A percentile compares a stretch with the other conserved stretches of the same genome.
Evolutionary conservation across 2,888 invertebrate genomes (phyloP).

Genomic region (Entomobrya proxima): DNA sequence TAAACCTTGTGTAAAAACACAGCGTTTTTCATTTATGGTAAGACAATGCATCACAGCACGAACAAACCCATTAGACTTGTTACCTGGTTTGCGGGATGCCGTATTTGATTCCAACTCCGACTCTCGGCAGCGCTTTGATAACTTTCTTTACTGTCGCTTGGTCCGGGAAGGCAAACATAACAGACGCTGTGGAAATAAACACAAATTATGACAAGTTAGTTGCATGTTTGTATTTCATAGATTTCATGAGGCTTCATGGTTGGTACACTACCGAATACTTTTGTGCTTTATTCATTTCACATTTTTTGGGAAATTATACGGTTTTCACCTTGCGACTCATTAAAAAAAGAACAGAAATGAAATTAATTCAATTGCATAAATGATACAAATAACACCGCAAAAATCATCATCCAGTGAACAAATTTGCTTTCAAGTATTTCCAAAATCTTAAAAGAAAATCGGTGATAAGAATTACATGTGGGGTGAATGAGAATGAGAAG

Average conservation of each 20-base stretch:
- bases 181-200: conserved; percentile 90
- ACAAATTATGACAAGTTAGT: conserved; percentile 64
- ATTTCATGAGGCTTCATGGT: no score
- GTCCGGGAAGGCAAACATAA: conserved; percentile 99
- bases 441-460: conserved; percentile 61
- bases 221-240: no score
- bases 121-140: conserved; percentile 96
- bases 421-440: not conserved
- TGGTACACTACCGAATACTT: no score
- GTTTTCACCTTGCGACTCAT: no score
- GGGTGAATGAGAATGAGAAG: conserved; percentile 66
- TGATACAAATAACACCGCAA: no score
- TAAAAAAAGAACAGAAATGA: no score
- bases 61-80: conserved; percentile 14
- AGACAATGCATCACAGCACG: conserved; percentile 37
- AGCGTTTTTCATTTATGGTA: not conserved
- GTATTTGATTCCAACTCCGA: conserved; percentile 99
- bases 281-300: no score
- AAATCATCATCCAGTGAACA: not conserved
- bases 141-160: conserved; percentile 98
- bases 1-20: no score
- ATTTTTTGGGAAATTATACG: no score
- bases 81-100: conserved; percentile 89
- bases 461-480: conserved; percentile 58
- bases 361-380: no score